Evolutionary conservation across 2,797 vertebrate species (phyloP), one percentile per base, ranked within the genome.

Genomic region (Sciaenops ocellatus): DNA sequence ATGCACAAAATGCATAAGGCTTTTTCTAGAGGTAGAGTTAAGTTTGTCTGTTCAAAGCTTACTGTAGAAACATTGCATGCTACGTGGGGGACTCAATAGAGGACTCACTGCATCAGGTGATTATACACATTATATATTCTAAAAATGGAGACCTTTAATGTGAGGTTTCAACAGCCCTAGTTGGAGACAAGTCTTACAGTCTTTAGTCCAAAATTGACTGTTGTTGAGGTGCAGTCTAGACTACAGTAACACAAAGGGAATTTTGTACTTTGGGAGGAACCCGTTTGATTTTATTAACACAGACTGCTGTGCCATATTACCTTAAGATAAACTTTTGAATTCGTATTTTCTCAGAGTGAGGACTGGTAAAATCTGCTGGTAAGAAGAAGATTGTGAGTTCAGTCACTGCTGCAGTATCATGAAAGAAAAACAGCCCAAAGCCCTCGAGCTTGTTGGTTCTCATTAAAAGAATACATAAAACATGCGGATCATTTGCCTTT

Each of bases 391-490:
- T 15, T 42, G 6, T 70, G 24, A 56, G 26, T 26, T 69, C 2
- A 48, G 51, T 73, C 28, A 22, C 44, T 51, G 54, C 34, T 60
- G 51, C 44, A 60, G 30, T 34, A 61, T 34, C 50, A 18, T 22
- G 30, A 60, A 64, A 54, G n/a, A 41, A 38, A 66, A 76, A 47
- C 63, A 13, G 34, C 30, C 48, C 68, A 66, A 76, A 30, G n/a
- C 61, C 52, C 8, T 70, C 0, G 0, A 79, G 44, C 38, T 34
- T 46, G 28, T 71, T 76, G 62, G 54, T 79, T 67, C 50, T 67
- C 61, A 67, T 63, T 67, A 72, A 64, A 24, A 22, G n/a, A 73
- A 65, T 5, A 22, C 46, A 75, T 76, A 67, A 75, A 76, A 68
- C 50, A 81, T 55, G 54, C 38, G 47, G 22, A 65, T 7, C 20